phyloP scores from a whole-genome alignment of 2,888 invertebrate species.

The Teleiodes luculella region DNA sequence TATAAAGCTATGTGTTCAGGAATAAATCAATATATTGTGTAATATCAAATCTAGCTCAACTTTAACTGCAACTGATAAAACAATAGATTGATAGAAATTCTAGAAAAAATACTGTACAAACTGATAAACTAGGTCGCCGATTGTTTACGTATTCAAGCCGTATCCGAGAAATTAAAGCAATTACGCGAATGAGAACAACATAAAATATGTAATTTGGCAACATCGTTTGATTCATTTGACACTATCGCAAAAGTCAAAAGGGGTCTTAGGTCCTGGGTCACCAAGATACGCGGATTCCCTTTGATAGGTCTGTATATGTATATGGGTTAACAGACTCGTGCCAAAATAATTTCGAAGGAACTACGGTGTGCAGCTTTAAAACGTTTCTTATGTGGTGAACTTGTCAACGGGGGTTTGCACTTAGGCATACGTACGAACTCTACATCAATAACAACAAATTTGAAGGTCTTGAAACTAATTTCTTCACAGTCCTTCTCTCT shows the following conservation, averaged over 20 bases:
- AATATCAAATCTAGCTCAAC: too few species aligned
- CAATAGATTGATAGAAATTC: neutral
- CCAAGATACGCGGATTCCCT: constrained; percentile 48
- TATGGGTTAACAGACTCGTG: constrained; percentile 49
- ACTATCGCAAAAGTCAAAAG: constrained; percentile 44
- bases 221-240: constrained; percentile 42
- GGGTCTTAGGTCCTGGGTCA: constrained; percentile 52
- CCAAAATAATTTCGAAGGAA: too few species aligned
- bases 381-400: too few species aligned
- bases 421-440: too few species aligned
- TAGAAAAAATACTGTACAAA: neutral
- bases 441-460: too few species aligned
- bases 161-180: constrained; percentile 18
- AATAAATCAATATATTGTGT: too few species aligned
- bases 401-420: too few species aligned
- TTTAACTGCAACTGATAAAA: too few species aligned
- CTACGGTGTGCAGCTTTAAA: too few species aligned
- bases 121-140: constrained; percentile 27
- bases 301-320: constrained; percentile 33
- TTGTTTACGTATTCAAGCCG: constrained; percentile 26
- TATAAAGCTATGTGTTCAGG: neutral
- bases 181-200: constrained; percentile 1
- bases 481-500: too few species aligned
- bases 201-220: constrained; percentile 42
- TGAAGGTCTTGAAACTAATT: too few species aligned